Percentiles rank a stretch among this genome's conserved stretches.
These are phyloP conservation scores for Nyleta sp. DNA, from an alignment of 2,888 invertebrate species.

Conservation along the genomic window DNA sequence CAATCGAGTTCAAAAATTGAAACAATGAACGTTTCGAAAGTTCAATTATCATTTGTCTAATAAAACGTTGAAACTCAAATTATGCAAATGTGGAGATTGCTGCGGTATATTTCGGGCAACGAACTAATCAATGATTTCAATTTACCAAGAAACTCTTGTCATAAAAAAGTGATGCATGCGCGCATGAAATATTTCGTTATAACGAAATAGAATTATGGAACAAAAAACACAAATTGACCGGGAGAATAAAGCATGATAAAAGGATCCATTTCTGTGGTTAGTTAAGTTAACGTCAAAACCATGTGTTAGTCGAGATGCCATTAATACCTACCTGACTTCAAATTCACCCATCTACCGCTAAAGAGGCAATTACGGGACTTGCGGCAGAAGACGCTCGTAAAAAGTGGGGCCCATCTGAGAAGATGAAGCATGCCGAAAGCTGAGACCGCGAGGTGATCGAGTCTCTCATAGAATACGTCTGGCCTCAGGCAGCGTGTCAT, in stretches of 20 bases:
- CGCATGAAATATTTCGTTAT: conserved; percentile 19
- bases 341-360: conserved; percentile 72
- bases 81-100: no score
- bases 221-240: conserved; percentile 16
- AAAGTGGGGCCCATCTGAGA: conserved; percentile 71
- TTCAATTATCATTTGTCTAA: no score
- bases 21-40: no score
- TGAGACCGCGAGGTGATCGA: conserved; percentile 65
- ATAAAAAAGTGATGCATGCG: no score
- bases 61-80: no score
- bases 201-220: conserved; percentile 28
- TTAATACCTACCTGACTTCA: conserved; percentile 57
- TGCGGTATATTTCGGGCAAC: no score
- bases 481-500: conserved; percentile 78
- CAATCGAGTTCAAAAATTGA: no score
- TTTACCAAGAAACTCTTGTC: no score
- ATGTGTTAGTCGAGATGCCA: conserved; percentile 50
- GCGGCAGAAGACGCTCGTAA: conserved; percentile 77
- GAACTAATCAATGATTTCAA: no score
- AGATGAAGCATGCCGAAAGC: conserved; percentile 60
- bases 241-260: conserved; percentile 24
- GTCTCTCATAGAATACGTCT: conserved; percentile 67
- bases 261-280: conserved; percentile 39
- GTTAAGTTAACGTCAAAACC: conserved; percentile 42
- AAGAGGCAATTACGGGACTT: conserved; percentile 80